A percentile compares a stretch with the other conserved stretches of the same genome.
phyloP scores from a whole-genome alignment of 2,888 invertebrate genomes.

The Seira ritae region DNA sequence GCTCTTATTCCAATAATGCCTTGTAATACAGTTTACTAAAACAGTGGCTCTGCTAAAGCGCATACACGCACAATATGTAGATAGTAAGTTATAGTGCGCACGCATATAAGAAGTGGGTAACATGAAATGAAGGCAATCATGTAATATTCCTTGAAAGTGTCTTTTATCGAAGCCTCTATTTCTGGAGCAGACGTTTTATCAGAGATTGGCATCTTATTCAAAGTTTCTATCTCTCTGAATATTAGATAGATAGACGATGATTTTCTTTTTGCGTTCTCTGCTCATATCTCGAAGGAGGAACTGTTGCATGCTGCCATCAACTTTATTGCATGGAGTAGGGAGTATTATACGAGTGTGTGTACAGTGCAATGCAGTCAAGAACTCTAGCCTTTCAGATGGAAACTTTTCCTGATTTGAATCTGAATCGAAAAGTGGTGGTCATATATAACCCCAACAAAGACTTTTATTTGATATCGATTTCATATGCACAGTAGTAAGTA shows the following conservation, averaged over 20 bases:
- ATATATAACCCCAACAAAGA: conserved; percentile 42
- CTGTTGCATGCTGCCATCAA: conserved; percentile 39
- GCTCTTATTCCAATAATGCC: too few relatives aligned
- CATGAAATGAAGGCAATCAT: too few relatives aligned
- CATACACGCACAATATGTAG: too few relatives aligned
- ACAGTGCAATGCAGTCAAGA: too few relatives aligned
- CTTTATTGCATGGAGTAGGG: conserved; percentile 14
- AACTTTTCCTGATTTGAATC: conserved; percentile 36
- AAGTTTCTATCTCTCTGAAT: neutral
- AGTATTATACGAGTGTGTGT: too few relatives aligned
- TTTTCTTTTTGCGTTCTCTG: neutral
- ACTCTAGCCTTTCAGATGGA: neutral
- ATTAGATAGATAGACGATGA: neutral
- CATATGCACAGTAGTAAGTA: too few relatives aligned
- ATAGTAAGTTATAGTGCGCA: too few relatives aligned
- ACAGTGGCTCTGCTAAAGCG: too few relatives aligned
- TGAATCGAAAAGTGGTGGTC: conserved; percentile 7
- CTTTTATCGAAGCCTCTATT: too few relatives aligned
- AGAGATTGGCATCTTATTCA: conserved; percentile 40
- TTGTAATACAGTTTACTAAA: too few relatives aligned
- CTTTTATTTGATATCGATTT: conserved; percentile 54
- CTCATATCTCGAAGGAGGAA: neutral
- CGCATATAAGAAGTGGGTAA: too few relatives aligned
- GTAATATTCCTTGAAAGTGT: too few relatives aligned
- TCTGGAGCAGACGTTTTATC: conserved; percentile 30